A percentile compares a stretch with the other conserved stretches of the same genome.
phyloP scores from a whole-genome alignment of 92 coral and sea anemone species.

The Porites evermanni region DNA sequence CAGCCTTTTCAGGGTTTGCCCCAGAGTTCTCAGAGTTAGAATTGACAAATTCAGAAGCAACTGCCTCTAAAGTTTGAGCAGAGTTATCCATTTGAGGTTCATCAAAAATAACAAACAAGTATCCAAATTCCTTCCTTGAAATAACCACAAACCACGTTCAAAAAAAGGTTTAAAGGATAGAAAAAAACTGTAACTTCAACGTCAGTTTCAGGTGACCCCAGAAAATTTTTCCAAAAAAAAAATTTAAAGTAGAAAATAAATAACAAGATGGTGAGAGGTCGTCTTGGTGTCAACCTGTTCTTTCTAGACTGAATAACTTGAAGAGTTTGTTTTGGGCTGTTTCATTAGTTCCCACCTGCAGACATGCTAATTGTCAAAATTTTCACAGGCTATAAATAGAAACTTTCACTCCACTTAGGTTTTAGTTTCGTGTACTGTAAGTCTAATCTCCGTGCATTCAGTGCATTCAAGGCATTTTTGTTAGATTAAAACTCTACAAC shows the following conservation, averaged over 20 bases:
- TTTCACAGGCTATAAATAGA: conserved; percentile 11
- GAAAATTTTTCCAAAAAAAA: too few species aligned
- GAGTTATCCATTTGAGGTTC: neutral
- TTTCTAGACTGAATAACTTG: neutral
- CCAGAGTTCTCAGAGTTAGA: neutral
- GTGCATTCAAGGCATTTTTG: too few species aligned
- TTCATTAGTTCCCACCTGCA: conserved; percentile 24
- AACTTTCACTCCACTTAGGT: neutral
- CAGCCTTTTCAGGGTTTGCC: conserved; percentile 14
- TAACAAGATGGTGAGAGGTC: too few species aligned
- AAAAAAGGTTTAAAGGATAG: too few species aligned
- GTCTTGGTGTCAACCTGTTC: neutral
- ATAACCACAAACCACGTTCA: too few species aligned
- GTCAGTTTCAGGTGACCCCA: too few species aligned
- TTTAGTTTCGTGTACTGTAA: too few species aligned
- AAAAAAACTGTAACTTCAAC: too few species aligned
- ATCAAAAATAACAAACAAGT: too few species aligned
- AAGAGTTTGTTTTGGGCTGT: neutral
- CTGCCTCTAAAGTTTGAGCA: neutral
- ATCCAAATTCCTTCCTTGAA: too few species aligned
- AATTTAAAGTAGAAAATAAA: too few species aligned
- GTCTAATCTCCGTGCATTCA: too few species aligned
- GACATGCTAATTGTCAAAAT: conserved; percentile 2
- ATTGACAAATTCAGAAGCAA: neutral
- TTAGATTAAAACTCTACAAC: neutral